phyloP scores from a whole-genome alignment of 2,888 invertebrate genomes.

The Phaonia tiefii region DNA sequence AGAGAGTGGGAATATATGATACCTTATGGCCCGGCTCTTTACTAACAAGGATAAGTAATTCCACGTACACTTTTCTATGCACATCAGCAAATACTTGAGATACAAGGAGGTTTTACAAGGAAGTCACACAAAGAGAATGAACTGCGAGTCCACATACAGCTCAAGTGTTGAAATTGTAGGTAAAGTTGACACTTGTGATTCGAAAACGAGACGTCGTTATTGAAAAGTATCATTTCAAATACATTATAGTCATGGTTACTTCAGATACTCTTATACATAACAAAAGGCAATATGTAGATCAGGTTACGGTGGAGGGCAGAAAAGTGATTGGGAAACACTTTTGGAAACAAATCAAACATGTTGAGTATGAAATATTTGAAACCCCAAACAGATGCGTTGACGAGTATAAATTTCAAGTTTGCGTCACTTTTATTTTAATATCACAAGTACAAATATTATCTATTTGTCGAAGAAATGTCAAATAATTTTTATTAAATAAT shows the following conservation, averaged over 20 bases:
- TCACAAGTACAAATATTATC: too few species aligned
- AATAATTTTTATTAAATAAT: too few species aligned
- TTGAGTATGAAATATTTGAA: too few species aligned
- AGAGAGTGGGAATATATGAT: constrained; percentile 41
- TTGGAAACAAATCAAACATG: too few species aligned
- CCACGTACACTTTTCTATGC: constrained; percentile 50
- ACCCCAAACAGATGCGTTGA: too few species aligned
- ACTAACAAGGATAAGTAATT: constrained; percentile 47
- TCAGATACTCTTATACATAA: constrained; percentile 8
- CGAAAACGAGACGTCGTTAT: constrained; percentile 50
- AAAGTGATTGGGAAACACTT: neutral
- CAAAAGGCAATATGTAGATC: constrained; percentile 31
- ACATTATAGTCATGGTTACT: constrained; percentile 36
- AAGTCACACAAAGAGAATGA: constrained; percentile 50
- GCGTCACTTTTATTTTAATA: too few species aligned
- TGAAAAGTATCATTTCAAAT: constrained; percentile 39
- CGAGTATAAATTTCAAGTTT: too few species aligned
- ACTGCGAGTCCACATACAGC: too few species aligned
- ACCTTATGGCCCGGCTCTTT: constrained; percentile 22
- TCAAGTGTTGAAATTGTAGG: constrained; percentile 43
- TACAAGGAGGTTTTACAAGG: constrained; percentile 55
- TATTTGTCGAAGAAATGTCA: too few species aligned
- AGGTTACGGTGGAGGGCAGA: neutral
- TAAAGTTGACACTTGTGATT: constrained; percentile 61
- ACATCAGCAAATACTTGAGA: constrained; percentile 61